Percentiles rank a stretch among this genome's conserved stretches.
These are phyloP conservation scores for Bugulina stolonifera DNA, from an alignment of 2,888 invertebrate species.

Conservation along the genomic window DNA sequence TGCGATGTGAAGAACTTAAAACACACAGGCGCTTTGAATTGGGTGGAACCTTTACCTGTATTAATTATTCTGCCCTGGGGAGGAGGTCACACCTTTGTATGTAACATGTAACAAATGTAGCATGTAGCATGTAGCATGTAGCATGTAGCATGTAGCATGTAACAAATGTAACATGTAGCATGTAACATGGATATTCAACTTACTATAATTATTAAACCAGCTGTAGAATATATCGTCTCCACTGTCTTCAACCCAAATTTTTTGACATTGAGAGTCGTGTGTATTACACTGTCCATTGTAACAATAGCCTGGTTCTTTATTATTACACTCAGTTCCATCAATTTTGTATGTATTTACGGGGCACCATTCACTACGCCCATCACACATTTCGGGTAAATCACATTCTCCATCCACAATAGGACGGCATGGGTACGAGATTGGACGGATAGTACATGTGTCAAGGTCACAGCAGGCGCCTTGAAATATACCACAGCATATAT, in stretches of 20 bases:
- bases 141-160: too few species aligned
- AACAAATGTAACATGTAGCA: too few species aligned
- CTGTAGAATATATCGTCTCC: slow-evolving; percentile 61
- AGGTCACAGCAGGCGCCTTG: slow-evolving; percentile 37
- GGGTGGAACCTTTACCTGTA: too few species aligned
- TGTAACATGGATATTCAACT: too few species aligned
- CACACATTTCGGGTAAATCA: slow-evolving; percentile 91
- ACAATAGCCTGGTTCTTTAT: slow-evolving; percentile 71
- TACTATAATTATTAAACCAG: background rate
- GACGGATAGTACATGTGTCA: slow-evolving; percentile 59
- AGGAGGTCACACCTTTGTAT: too few species aligned
- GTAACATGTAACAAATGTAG: too few species aligned
- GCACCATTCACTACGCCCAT: slow-evolving; percentile 86
- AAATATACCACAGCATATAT: too few species aligned
- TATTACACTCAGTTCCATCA: slow-evolving; percentile 73
- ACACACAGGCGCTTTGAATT: too few species aligned
- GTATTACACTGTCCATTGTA: slow-evolving; percentile 82
- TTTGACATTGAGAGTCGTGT: slow-evolving; percentile 80
- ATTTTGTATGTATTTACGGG: slow-evolving; percentile 83
- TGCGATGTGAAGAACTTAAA: too few species aligned
- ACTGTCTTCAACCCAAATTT: slow-evolving; percentile 64
- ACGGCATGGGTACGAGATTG: slow-evolving; percentile 74
- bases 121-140: too few species aligned
- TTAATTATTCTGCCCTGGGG: too few species aligned
- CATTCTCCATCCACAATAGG: slow-evolving; percentile 73